Evolutionary conservation across 1,140 invertebrate species (phyloP), one percentile per base, ranked within the genome.

Genomic region (Sarcophaga bullata): DNA sequence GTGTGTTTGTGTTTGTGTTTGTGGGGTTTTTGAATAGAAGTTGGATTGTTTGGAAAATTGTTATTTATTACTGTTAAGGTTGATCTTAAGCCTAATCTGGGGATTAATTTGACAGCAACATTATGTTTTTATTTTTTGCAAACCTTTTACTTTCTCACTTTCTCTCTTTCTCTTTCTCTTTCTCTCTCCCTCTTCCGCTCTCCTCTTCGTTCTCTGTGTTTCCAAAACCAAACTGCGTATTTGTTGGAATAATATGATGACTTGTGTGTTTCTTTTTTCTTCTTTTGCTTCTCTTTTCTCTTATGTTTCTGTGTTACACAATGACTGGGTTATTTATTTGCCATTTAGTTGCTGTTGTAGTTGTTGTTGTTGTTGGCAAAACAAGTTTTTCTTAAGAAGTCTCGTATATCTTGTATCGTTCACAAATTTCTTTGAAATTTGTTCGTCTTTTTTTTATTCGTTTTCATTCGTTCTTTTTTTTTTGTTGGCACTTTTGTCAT

Each of bases 101-200:
- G 62, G 62, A 68, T 68, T 68, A 68, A 68, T 68, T 68, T 68
- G 62, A 68, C 62, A 68, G 62, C 19, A 68, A 68, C 62, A 68
- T 68, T 68, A 68, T 68, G 62, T 13, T 68, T 68, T 68, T 68
- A 58, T n/a, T 7, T 52, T 10, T 52, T 0, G 2, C 0, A 52
- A 52, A 52, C 50, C 13, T 52, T 9, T 52, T 52, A 10, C 50
- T 52, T 52, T 52, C 13, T 52, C 13, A 10, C 13, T 52, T 52
- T 10, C 13, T 52, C 1, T 52, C 13, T 3, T 6, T 52, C 50
- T 52, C 8, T 52, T 1, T 10, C 50, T 10, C 13, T 52, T 6
- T 52, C 50, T 10, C 8, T 10, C 6, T 1, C 50, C 6, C 50
- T 52, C 8, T 9, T 52, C 1, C 13, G 13, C 1, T 9, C 50